A percentile compares a stretch with the other conserved stretches of the same genome.
Conservation (phyloP, 2,113 vertebrate species). For the Leuciscus idus region DNA sequence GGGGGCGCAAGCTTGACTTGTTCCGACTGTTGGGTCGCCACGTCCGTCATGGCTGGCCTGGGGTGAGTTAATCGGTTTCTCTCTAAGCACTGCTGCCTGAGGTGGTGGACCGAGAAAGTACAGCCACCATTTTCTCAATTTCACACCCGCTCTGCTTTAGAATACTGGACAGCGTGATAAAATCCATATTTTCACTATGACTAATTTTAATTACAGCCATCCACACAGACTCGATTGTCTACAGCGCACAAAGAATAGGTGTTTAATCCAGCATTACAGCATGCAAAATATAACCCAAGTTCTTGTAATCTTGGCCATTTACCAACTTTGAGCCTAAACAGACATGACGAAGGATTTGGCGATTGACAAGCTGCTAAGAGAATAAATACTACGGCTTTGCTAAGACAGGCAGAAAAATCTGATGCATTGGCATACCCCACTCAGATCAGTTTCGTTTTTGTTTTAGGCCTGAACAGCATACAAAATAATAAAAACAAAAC, state of each 20-base stretch:
- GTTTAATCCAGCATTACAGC: background rate
- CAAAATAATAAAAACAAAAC: background rate
- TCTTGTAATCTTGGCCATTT: constrained; percentile 6
- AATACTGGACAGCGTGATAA: background rate
- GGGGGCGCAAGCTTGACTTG: constrained; percentile 45
- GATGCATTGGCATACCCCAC: background rate
- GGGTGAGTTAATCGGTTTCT: constrained; percentile 52
- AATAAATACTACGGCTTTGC: background rate
- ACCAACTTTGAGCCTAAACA: constrained; percentile 4
- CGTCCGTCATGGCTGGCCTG: constrained; percentile 46
- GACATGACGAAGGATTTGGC: background rate
- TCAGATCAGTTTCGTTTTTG: background rate
- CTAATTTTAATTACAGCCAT: background rate
- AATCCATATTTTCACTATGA: constrained; percentile 38
- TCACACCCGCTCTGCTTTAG: constrained; percentile 33
- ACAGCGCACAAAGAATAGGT: background rate
- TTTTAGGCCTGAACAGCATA: background rate
- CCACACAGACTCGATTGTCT: background rate
- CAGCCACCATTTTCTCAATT: constrained; percentile 34
- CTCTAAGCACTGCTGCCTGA: constrained; percentile 19
- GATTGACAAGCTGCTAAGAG: background rate
- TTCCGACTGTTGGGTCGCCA: constrained; percentile 48
- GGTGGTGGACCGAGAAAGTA: background rate
- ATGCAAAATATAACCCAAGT: background rate
- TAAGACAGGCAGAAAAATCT: constrained; percentile 2